Evolutionary conservation across 2,113 vertebrate genomes (phyloP).

Genomic region (Eudyptes chrysolophus): DNA sequence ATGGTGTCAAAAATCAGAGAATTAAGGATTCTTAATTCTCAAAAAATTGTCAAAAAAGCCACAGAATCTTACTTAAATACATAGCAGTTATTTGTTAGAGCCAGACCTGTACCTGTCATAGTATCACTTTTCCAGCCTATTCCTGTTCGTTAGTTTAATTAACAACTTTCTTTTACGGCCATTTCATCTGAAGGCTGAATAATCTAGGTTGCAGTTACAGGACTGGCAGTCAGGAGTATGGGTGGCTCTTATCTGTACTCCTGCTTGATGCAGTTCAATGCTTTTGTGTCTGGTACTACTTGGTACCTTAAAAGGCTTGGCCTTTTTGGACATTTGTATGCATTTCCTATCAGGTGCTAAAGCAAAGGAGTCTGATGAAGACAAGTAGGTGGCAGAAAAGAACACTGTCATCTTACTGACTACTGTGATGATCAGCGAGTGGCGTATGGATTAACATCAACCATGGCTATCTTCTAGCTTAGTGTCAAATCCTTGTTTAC

Average conservation of each 20-base stretch:
- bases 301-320: not conserved
- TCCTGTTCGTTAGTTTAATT: not conserved
- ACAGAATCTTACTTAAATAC: too few relatives aligned
- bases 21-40: not conserved
- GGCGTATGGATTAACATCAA: not conserved
- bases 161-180: not conserved
- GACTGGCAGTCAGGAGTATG: not conserved
- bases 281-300: not conserved
- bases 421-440: not conserved
- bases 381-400: not conserved
- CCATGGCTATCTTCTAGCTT: too few relatives aligned
- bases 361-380: not conserved
- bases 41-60: not conserved
- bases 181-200: not conserved
- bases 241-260: not conserved
- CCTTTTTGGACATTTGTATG: rapidly evolving
- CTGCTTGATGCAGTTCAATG: not conserved
- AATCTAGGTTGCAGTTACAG: too few relatives aligned
- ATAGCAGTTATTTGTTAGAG: not conserved
- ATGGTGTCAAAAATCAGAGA: not conserved
- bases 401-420: not conserved
- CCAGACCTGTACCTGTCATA: not conserved
- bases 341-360: not conserved
- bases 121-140: not conserved
- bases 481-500: not conserved